Evolutionary conservation across 2,113 vertebrate genomes (phyloP).

Genomic region (Tonatia bakeri): DNA sequence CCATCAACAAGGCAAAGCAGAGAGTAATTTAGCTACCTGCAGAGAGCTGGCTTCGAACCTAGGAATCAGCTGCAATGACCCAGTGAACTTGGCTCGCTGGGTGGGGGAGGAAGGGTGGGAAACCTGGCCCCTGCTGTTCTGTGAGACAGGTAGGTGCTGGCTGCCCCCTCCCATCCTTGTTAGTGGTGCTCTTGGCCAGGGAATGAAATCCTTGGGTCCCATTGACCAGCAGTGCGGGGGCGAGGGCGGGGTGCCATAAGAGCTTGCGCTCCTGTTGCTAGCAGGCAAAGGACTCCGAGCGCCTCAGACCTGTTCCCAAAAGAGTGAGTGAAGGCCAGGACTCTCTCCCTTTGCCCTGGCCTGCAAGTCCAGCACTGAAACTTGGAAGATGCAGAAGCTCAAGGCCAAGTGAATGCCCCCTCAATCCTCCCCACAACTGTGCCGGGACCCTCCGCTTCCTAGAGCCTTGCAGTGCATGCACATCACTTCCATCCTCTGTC

Average conservation of each 20-base stretch:
- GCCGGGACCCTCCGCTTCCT: neutral
- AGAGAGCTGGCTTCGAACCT: rapidly evolving
- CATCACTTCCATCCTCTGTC: neutral
- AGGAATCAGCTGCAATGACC: neutral
- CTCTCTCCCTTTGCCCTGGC: neutral
- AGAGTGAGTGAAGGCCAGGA: neutral
- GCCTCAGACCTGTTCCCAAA: neutral
- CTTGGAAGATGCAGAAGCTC: neutral
- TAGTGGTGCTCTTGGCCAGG: neutral
- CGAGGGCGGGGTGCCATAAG: rapidly evolving
- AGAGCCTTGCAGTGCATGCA: neutral
- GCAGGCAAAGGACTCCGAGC: neutral
- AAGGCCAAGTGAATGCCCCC: neutral
- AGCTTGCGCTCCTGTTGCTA: neutral
- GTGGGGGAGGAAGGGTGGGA: too few species aligned
- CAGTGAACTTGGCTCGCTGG: neutral
- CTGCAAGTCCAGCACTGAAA: neutral
- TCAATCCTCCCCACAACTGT: neutral
- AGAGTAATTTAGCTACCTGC: neutral
- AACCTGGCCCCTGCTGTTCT: rapidly evolving
- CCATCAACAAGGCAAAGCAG: neutral
- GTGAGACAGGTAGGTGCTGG: neutral
- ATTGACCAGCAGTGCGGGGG: rapidly evolving
- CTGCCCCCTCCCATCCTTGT: too few species aligned
- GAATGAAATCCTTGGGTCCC: neutral